Conservation (phyloP, 1,140 invertebrate genomes). For the Apis laboriosa region DNA sequence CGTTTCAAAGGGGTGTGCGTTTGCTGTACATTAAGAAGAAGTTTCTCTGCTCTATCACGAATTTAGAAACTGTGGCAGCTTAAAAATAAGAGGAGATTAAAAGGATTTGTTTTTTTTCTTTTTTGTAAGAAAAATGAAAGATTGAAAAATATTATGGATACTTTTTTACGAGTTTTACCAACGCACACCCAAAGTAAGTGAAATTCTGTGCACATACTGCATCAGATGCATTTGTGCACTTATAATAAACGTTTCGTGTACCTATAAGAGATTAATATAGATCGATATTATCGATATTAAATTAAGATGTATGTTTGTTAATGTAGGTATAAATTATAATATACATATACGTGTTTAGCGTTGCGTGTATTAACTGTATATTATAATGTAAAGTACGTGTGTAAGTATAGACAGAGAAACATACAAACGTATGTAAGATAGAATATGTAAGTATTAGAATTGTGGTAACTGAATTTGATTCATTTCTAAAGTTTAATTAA, state of each 20-base stretch:
- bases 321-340: slow-evolving; percentile 11
- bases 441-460: neutral
- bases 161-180: slow-evolving; percentile 54
- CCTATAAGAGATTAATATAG: slow-evolving; percentile 20
- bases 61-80: neutral
- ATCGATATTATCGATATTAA: neutral
- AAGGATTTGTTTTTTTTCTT: neutral
- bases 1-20: slow-evolving; percentile 56
- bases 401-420: slow-evolving; percentile 5
- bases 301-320: slow-evolving; percentile 22
- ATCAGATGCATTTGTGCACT: slow-evolving; percentile 61
- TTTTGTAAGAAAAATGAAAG: neutral
- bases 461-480: neutral
- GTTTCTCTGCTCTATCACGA: neutral
- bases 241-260: slow-evolving; percentile 35
- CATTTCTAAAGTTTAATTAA: neutral
- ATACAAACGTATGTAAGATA: slow-evolving; percentile 8
- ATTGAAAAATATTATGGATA: slow-evolving; percentile 12
- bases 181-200: slow-evolving; percentile 45
- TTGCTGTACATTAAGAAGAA: slow-evolving; percentile 18
- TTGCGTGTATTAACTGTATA: slow-evolving; percentile 21
- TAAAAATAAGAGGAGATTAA: neutral
- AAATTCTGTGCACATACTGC: slow-evolving; percentile 48
- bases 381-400: neutral
- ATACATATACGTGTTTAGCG: slow-evolving; percentile 29